Percentiles rank a stretch among this genome's conserved stretches.
Evolutionary conservation across 2,113 vertebrate genomes (phyloP).

Genomic region (Falco punctatus): DNA sequence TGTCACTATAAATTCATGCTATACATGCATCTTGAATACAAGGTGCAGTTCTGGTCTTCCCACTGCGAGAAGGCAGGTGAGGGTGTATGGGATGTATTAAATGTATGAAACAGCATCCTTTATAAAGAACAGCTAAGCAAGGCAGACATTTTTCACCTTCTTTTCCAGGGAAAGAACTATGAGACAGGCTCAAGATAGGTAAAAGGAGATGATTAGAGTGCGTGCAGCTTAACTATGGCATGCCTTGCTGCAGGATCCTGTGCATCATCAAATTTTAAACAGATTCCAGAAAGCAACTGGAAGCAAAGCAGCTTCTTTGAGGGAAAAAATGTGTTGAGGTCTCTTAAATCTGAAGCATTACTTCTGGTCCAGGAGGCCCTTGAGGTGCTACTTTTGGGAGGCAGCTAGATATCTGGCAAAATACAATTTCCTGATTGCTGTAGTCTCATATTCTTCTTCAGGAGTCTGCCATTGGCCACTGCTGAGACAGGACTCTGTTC

Average conservation of each 20-base stretch:
- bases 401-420: not conserved
- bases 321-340: not conserved
- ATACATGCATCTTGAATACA: not conserved
- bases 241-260: not conserved
- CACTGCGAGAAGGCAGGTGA: not conserved
- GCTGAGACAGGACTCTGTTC: not conserved
- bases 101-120: not conserved
- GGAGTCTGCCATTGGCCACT: not conserved
- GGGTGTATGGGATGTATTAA: not conserved
- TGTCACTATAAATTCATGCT: not conserved
- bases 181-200: not conserved
- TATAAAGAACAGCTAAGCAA: not conserved
- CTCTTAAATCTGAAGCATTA: not conserved
- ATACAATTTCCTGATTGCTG: not conserved
- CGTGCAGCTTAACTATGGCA: not conserved
- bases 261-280: not conserved
- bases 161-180: not conserved
- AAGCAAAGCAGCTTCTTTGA: not conserved
- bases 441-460: not conserved
- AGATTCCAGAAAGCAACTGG: not conserved
- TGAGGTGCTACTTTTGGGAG: not conserved
- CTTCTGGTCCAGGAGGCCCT: not conserved
- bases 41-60: not conserved
- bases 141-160: not conserved
- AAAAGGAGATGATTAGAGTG: not conserved